phyloP scores from a whole-genome alignment of 2,888 invertebrate genomes.

The Protophormia terraenovae region DNA sequence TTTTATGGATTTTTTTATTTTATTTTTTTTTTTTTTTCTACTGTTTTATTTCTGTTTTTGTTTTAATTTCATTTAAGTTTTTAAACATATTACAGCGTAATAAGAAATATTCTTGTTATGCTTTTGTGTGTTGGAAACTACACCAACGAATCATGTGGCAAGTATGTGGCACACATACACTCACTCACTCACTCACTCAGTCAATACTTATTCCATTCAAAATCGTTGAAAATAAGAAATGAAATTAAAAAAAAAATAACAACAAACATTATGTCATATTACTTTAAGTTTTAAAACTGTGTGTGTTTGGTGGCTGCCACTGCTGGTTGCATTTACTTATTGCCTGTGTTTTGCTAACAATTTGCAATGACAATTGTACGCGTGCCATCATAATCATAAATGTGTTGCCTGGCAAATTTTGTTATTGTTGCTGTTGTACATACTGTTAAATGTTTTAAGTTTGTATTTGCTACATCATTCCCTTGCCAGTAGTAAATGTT shows the following conservation, averaged over 20 bases:
- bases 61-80: slow-evolving; percentile 61
- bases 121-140: slow-evolving; percentile 65
- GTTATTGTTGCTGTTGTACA: not conserved
- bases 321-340: slow-evolving; percentile 36
- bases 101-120: slow-evolving; percentile 67
- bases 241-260: not conserved
- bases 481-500: slow-evolving; percentile 38
- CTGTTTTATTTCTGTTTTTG: slow-evolving; percentile 32
- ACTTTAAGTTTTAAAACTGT: slow-evolving; percentile 39
- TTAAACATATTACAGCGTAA: slow-evolving; percentile 63
- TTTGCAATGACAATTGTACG: slow-evolving; percentile 72
- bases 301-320: not conserved
- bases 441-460: not conserved
- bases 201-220: not conserved
- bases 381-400: slow-evolving; percentile 73
- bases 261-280: slow-evolving; percentile 60
- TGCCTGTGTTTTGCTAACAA: slow-evolving; percentile 68
- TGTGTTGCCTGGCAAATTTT: slow-evolving; percentile 57
- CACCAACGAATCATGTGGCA: slow-evolving; percentile 53
- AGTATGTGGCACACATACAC: slow-evolving; percentile 20
- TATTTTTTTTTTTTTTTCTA: not conserved
- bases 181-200: not conserved
- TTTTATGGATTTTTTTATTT: slow-evolving; percentile 60
- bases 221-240: slow-evolving; percentile 4
- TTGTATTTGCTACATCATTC: slow-evolving; percentile 27